Conservation (phyloP, 53 echinoderm and acorn worm species). For the Echinarachnius parma region DNA sequence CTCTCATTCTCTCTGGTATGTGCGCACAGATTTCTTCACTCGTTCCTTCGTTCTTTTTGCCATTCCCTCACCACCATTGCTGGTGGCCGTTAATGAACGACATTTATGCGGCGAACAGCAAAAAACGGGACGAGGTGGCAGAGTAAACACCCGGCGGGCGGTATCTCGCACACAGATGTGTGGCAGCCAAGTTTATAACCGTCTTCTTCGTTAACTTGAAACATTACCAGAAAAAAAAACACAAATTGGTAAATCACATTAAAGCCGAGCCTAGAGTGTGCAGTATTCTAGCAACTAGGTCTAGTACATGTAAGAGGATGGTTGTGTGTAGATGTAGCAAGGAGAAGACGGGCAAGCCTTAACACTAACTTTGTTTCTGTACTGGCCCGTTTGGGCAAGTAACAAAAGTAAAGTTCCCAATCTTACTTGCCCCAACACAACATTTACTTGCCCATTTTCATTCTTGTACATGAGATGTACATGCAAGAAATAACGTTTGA, state of each 20-base stretch:
- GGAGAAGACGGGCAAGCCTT: neutral
- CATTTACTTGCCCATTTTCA: too few relatives aligned
- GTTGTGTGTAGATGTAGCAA: neutral
- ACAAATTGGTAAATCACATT: slow-evolving; percentile 53
- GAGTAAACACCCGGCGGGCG: slow-evolving; percentile 46
- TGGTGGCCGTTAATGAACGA: slow-evolving; percentile 44
- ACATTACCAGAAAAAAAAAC: slow-evolving; percentile 53
- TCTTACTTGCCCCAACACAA: too few relatives aligned
- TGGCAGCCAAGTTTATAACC: slow-evolving; percentile 46
- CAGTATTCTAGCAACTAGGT: slow-evolving; percentile 52
- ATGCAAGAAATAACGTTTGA: too few relatives aligned
- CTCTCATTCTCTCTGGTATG: too few relatives aligned
- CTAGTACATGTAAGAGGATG: slow-evolving; percentile 29
- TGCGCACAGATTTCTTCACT: too few relatives aligned
- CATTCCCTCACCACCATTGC: slow-evolving; percentile 1
- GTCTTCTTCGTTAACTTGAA: slow-evolving; percentile 50
- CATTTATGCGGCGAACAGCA: slow-evolving; percentile 47
- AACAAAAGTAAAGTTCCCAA: too few relatives aligned
- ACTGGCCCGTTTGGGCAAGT: too few relatives aligned
- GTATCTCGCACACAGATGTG: slow-evolving; percentile 41
- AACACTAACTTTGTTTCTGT: too few relatives aligned
- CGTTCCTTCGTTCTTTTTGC: neutral
- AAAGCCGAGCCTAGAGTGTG: slow-evolving; percentile 21
- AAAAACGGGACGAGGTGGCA: slow-evolving; percentile 41
- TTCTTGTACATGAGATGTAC: too few relatives aligned